Conservation (phyloP, 2,888 invertebrate species). For the Synanthedon vespiformis region DNA sequence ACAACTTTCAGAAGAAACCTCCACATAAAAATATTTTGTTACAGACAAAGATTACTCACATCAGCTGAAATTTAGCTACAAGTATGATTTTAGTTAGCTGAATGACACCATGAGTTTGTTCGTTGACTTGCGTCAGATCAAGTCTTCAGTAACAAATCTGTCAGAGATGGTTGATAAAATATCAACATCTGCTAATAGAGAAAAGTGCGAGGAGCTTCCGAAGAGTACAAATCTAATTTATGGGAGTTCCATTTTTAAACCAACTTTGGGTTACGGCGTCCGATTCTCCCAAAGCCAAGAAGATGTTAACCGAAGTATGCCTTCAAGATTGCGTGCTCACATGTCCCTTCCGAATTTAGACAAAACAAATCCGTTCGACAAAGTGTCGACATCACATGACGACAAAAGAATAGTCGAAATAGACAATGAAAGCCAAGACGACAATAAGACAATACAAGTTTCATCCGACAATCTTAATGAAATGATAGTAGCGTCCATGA, state of each 20-base stretch:
- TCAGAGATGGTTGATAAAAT: slow-evolving; percentile 65
- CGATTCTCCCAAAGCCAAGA: slow-evolving; percentile 62
- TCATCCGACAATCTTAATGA: slow-evolving; percentile 50
- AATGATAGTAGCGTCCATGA: slow-evolving; percentile 52
- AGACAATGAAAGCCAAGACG: slow-evolving; percentile 36
- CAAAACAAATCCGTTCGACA: slow-evolving; percentile 43
- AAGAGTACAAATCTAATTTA: slow-evolving; percentile 37
- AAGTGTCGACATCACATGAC: slow-evolving; percentile 27
- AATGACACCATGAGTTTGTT: slow-evolving; percentile 49
- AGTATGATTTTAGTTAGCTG: background rate
- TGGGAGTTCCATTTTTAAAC: slow-evolving; percentile 48
- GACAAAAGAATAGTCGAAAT: slow-evolving; percentile 50
- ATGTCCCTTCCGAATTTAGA: slow-evolving; percentile 63
- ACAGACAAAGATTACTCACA: no score
- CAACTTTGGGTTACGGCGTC: slow-evolving; percentile 55
- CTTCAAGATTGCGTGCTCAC: slow-evolving; percentile 55
- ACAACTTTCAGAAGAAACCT: background rate
- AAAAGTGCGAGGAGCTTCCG: slow-evolving; percentile 26
- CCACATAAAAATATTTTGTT: no score
- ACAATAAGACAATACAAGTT: slow-evolving; percentile 29
- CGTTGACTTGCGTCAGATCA: slow-evolving; percentile 62
- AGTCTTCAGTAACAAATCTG: slow-evolving; percentile 58
- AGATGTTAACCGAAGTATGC: slow-evolving; percentile 53
- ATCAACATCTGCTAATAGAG: slow-evolving; percentile 40
- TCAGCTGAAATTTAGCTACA: background rate